Conservation (phyloP, 92 coral and sea anemone species). For the Porites divaricata region DNA sequence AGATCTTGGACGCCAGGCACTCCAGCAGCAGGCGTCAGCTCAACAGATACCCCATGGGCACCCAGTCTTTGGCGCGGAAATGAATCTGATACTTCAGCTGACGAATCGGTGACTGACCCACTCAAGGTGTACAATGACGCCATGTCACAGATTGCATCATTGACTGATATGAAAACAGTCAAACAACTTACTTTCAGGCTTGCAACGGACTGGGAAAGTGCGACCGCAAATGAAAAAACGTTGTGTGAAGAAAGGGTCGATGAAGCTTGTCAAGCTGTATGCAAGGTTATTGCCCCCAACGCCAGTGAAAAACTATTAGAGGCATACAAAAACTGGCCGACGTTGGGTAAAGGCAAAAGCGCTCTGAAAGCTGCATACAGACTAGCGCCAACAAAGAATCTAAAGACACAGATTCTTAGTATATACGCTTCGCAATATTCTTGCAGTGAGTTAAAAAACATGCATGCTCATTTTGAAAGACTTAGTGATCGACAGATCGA, state of each 20-base stretch:
- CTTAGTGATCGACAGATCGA: slow-evolving; percentile 55
- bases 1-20: neutral
- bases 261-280: slow-evolving; percentile 55
- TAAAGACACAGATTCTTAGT: slow-evolving; percentile 68
- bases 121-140: slow-evolving; percentile 43
- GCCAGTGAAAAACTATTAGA: slow-evolving; percentile 46
- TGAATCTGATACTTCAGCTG: slow-evolving; percentile 4
- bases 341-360: slow-evolving; percentile 1
- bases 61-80: slow-evolving; percentile 49
- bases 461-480: slow-evolving; percentile 60
- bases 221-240: slow-evolving; percentile 37
- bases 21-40: slow-evolving; percentile 16
- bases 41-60: slow-evolving; percentile 41
- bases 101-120: slow-evolving; percentile 17
- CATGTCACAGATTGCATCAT: slow-evolving; percentile 37
- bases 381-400: slow-evolving; percentile 53
- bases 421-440: slow-evolving; percentile 50
- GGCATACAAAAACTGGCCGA: slow-evolving; percentile 26
- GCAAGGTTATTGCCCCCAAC: slow-evolving; percentile 50
- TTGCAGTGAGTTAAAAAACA: slow-evolving; percentile 34
- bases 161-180: slow-evolving; percentile 42
- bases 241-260: slow-evolving; percentile 41
- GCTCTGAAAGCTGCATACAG: slow-evolving; percentile 49
- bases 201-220: slow-evolving; percentile 35
- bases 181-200: slow-evolving; percentile 59